A percentile compares a stretch with the other conserved stretches of the same genome.
These are phyloP conservation scores for Gryllus longicercus DNA, from an alignment of 2,888 invertebrate species.

Conservation along the genomic window DNA sequence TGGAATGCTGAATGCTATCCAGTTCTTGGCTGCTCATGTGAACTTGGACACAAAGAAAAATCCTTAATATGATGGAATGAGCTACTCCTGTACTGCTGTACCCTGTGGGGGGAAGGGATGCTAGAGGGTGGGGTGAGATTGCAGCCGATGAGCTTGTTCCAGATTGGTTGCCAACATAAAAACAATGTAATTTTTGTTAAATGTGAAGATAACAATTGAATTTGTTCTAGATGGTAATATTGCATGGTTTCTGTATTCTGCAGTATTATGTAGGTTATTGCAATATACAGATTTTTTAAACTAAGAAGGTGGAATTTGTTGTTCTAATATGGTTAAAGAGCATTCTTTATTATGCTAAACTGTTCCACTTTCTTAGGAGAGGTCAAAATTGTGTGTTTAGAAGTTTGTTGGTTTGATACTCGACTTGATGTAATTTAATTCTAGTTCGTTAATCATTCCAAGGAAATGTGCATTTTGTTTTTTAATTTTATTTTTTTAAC, in stretches of 20 bases:
- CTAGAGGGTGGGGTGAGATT: conserved; percentile 17
- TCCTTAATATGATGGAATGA: not conserved
- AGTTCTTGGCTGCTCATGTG: conserved; percentile 10
- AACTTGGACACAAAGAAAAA: not conserved
- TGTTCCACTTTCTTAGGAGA: not conserved
- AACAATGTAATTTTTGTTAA: not conserved
- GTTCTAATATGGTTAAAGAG: not conserved
- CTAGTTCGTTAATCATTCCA: conserved; percentile 6
- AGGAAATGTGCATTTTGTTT: conserved; percentile 17
- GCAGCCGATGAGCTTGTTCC: conserved; percentile 17
- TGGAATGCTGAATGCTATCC: conserved; percentile 1
- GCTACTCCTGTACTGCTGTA: not conserved
- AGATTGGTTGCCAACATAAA: not conserved
- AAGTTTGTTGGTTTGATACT: conserved; percentile 17
- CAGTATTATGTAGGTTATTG: conserved; percentile 3
- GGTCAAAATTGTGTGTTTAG: conserved; percentile 6
- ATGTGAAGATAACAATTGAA: not conserved
- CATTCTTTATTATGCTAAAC: not conserved
- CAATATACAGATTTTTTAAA: conserved; percentile 2
- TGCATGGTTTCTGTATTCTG: conserved; percentile 17
- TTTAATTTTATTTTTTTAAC: conserved; percentile 7
- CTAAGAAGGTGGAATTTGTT: not conserved
- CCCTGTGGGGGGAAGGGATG: not conserved
- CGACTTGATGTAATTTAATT: conserved; percentile 10
- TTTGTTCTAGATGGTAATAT: conserved; percentile 4